phyloP scores from a whole-genome alignment of 92 coral and sea anemone species.

The Epizoanthus illoricatus region DNA sequence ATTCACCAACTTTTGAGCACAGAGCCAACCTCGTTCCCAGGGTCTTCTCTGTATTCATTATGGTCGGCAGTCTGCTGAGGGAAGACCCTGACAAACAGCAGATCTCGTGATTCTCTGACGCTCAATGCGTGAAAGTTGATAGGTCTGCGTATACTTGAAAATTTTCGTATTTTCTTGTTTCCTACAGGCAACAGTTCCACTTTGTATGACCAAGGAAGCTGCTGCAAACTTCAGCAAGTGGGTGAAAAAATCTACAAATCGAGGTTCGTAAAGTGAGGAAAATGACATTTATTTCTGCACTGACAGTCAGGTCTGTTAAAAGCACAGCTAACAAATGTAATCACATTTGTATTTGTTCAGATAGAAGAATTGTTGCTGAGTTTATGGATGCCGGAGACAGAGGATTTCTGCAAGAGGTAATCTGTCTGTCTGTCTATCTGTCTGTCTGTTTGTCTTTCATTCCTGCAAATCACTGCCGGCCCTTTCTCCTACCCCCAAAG shows the following conservation, averaged over 20 bases:
- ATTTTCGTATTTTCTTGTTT: not conserved
- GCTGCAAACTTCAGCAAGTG: constrained; percentile 28
- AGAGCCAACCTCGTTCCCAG: too few species aligned
- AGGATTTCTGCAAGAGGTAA: constrained; percentile 31
- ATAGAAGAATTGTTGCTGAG: constrained; percentile 26
- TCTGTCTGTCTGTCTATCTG: not conserved
- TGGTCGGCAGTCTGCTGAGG: too few species aligned
- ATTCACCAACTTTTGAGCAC: too few species aligned
- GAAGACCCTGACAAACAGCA: too few species aligned
- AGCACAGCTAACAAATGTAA: not conserved
- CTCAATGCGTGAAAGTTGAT: too few species aligned
- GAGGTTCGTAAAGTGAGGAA: not conserved
- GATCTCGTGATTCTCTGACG: too few species aligned
- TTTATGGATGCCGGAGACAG: constrained; percentile 39
- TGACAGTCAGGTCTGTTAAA: not conserved
- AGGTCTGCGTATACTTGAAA: too few species aligned
- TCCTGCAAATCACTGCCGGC: too few species aligned
- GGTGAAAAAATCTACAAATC: constrained; percentile 17
- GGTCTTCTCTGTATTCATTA: too few species aligned
- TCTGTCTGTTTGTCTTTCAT: not conserved
- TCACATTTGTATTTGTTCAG: not conserved
- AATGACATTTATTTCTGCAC: too few species aligned
- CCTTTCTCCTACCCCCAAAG: too few species aligned
- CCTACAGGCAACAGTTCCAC: constrained; percentile 11
- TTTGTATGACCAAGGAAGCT: constrained; percentile 35